A percentile compares a stretch with the other conserved stretches of the same genome.
phyloP scores from a whole-genome alignment of 2,797 vertebrate species.

The Potorous gilbertii region DNA sequence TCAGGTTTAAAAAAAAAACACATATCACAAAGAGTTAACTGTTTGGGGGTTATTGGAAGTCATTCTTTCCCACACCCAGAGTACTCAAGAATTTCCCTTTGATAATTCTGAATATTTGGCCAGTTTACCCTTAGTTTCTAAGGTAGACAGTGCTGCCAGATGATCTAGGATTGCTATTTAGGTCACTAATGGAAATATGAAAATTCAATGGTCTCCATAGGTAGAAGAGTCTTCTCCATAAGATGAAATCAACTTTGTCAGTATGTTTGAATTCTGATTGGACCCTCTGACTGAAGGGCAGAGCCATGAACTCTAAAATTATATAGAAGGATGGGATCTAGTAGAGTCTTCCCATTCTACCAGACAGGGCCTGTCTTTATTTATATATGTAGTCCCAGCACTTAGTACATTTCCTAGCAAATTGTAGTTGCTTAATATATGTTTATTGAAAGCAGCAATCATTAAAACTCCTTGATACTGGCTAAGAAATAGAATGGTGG shows the following conservation, averaged over 20 bases:
- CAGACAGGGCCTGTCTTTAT: neutral
- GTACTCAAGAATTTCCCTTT: neutral
- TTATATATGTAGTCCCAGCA: neutral
- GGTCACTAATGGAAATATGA: neutral
- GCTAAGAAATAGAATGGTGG: no score
- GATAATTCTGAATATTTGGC: rapidly evolving
- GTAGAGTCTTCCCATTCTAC: neutral
- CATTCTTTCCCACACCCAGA: neutral
- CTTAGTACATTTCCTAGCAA: neutral
- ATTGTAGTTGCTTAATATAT: neutral
- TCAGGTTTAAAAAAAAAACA: neutral
- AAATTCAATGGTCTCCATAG: neutral
- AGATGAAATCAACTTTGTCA: neutral
- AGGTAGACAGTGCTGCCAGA: neutral
- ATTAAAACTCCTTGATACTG: no score
- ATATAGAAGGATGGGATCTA: no score
- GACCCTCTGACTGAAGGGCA: no score
- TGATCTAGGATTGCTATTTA: neutral
- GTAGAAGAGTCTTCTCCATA: neutral
- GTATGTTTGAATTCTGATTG: no score
- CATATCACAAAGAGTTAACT: neutral
- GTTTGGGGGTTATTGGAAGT: neutral
- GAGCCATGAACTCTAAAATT: no score
- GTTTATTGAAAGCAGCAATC: neutral
- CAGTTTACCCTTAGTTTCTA: neutral